Conservation (phyloP, 2,113 vertebrate species). For the Ptilonorhynchus violaceus region DNA sequence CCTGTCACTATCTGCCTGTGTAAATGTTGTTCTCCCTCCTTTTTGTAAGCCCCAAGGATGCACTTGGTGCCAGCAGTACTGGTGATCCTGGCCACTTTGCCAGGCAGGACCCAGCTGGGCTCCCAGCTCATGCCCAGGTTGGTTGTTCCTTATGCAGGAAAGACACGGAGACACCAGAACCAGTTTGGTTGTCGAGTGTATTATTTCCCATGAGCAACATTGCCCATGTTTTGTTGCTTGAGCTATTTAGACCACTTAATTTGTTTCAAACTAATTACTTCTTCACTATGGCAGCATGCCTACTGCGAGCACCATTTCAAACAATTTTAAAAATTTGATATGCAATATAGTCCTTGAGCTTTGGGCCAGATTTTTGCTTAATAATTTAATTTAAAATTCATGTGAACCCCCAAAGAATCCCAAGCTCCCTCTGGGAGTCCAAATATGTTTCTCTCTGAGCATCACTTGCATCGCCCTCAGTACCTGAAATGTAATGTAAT, state of each 20-base stretch:
- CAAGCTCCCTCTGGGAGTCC: background rate
- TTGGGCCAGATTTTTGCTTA: background rate
- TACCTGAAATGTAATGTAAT: background rate
- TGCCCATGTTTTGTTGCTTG: background rate
- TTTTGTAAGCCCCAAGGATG: background rate
- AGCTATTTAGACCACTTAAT: background rate
- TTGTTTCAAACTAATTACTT: background rate
- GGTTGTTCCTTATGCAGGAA: background rate
- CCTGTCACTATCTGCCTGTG: background rate
- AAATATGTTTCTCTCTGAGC: background rate
- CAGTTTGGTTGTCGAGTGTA: fast-evolving
- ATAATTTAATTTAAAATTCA: background rate
- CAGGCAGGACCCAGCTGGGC: no score
- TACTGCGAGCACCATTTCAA: background rate
- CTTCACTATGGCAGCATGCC: background rate
- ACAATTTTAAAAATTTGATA: background rate
- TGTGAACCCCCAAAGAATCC: background rate
- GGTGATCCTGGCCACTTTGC: background rate
- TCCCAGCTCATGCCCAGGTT: background rate
- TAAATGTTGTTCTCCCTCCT: background rate
- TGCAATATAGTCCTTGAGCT: background rate
- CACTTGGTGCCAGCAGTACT: background rate
- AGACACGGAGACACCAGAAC: background rate
- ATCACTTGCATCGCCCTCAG: background rate
- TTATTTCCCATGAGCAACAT: background rate